A percentile compares a stretch with the other conserved stretches of the same genome.
These are phyloP conservation scores for Pristionchus pacificus DNA, from an alignment of 1,140 invertebrate genomes.

Conservation along the genomic window DNA sequence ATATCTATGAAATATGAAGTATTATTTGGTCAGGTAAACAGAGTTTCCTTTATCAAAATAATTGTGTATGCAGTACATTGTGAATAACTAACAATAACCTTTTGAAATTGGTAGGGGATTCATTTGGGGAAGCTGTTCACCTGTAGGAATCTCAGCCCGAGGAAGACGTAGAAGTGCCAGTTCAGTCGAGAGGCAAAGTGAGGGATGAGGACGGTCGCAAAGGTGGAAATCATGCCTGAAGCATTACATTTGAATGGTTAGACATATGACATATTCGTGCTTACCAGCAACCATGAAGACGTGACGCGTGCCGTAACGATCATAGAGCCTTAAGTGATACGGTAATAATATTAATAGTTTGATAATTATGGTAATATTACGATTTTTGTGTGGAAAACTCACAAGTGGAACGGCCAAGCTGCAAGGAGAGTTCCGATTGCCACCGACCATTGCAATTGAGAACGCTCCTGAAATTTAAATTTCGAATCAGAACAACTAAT, in stretches of 20 bases:
- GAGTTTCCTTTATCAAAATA: too few relatives aligned
- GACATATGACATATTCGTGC: too few relatives aligned
- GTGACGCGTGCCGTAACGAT: conserved; percentile 26
- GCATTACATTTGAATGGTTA: too few relatives aligned
- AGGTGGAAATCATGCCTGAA: conserved; percentile 30
- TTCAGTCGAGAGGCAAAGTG: conserved; percentile 8
- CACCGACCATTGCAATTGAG: conserved; percentile 30
- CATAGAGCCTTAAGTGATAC: conserved; percentile 26
- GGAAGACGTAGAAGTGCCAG: conserved; percentile 24
- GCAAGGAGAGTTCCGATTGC: conserved; percentile 36
- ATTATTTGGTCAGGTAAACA: too few relatives aligned
- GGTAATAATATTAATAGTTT: too few relatives aligned
- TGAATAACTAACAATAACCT: too few relatives aligned
- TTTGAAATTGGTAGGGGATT: neutral
- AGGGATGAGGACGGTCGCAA: conserved; percentile 29
- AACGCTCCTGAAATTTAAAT: too few relatives aligned
- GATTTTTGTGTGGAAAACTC: neutral
- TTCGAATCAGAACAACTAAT: too few relatives aligned
- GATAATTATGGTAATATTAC: neutral
- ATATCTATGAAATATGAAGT: neutral
- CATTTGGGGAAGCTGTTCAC: conserved; percentile 3
- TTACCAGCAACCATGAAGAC: conserved; percentile 36
- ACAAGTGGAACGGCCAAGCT: conserved; percentile 35
- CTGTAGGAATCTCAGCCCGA: conserved; percentile 31
- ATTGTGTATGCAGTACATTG: too few relatives aligned